A percentile compares a stretch with the other conserved stretches of the same genome.
Conservation (phyloP, 2,797 vertebrate genomes). For the Cryptoprocta ferox region DNA sequence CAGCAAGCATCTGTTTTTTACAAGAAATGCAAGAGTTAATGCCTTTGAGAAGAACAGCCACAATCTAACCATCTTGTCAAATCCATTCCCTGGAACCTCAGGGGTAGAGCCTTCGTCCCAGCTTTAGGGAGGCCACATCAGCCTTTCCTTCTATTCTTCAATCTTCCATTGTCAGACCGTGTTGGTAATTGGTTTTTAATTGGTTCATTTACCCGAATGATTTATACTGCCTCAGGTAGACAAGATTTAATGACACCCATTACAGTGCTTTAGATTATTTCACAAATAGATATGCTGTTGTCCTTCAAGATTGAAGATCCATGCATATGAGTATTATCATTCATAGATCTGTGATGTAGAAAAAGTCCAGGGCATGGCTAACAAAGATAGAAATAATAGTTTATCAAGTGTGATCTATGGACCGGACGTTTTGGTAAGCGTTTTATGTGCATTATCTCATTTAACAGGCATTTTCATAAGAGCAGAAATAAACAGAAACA, state of each 20-base stretch:
- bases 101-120: slow-evolving; percentile 57
- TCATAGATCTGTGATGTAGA: slow-evolving; percentile 43
- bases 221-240: slow-evolving; percentile 84
- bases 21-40: slow-evolving; percentile 23
- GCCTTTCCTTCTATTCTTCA: slow-evolving; percentile 67
- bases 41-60: slow-evolving; percentile 58
- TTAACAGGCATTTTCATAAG: slow-evolving; percentile 46
- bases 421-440: not conserved
- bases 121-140: slow-evolving; percentile 29
- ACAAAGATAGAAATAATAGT: slow-evolving; percentile 42
- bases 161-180: slow-evolving; percentile 75
- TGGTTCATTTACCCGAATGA: slow-evolving; percentile 83
- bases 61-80: slow-evolving; percentile 71
- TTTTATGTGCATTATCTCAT: slow-evolving; percentile 51
- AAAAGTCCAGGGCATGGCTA: slow-evolving; percentile 42
- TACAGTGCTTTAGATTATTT: slow-evolving; percentile 78
- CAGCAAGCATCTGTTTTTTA: not conserved
- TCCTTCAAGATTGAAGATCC: slow-evolving; percentile 80
- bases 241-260: slow-evolving; percentile 82
- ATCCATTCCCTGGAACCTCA: slow-evolving; percentile 69
- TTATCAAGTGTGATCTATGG: not conserved
- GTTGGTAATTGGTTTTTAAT: slow-evolving; percentile 84
- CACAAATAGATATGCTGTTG: slow-evolving; percentile 80
- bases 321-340: slow-evolving; percentile 41
- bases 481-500: slow-evolving; percentile 20